Evolutionary conservation across 2,797 vertebrate genomes (phyloP).

Genomic region (Heteromormyrus szaboi): DNA sequence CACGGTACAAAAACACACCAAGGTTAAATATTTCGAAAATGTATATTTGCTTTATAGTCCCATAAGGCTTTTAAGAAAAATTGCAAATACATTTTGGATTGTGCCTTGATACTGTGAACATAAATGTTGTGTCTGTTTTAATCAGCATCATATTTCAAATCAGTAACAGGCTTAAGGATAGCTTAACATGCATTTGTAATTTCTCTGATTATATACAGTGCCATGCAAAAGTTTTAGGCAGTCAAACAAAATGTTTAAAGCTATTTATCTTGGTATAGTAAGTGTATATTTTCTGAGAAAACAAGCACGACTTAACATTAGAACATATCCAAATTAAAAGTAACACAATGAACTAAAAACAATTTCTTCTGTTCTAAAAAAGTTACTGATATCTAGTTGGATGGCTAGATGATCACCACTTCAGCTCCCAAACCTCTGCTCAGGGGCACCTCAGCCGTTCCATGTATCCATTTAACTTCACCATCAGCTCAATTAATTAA

Average conservation of each 20-base stretch:
- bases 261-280: neutral
- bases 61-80: neutral
- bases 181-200: neutral
- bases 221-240: neutral
- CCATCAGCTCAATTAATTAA: neutral
- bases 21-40: neutral
- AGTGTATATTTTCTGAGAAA: neutral
- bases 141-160: neutral
- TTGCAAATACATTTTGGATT: neutral
- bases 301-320: neutral
- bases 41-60: neutral
- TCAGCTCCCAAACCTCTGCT: neutral
- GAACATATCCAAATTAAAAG: neutral
- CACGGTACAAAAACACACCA: neutral
- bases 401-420: neutral
- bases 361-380: neutral
- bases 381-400: neutral
- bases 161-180: neutral
- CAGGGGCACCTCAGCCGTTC: neutral
- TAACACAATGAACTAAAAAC: neutral
- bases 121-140: neutral
- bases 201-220: neutral
- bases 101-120: neutral
- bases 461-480: neutral
- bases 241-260: neutral